A percentile compares a stretch with the other conserved stretches of the same genome.
Evolutionary conservation across 2,113 vertebrate genomes (phyloP).

Genomic region (Neogale vison): DNA sequence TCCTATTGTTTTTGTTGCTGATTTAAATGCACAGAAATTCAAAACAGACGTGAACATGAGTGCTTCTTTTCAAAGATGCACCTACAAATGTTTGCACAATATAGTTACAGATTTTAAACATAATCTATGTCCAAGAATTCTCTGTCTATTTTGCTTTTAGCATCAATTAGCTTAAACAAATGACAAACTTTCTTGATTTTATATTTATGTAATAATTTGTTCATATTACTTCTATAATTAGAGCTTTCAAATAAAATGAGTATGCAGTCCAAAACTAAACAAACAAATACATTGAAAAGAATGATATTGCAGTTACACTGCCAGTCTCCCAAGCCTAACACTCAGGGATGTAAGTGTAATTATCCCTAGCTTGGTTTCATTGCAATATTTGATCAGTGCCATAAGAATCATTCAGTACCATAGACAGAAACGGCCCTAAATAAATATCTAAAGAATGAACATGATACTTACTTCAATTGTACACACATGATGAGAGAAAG

Average conservation of each 20-base stretch:
- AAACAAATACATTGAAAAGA: background rate
- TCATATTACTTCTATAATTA: background rate
- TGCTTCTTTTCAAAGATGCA: background rate
- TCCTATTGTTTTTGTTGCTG: background rate
- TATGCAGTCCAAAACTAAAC: background rate
- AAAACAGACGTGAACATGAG: background rate
- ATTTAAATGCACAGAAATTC: background rate
- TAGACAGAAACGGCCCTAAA: conserved; percentile 29
- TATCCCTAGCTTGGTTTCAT: background rate
- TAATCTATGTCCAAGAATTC: background rate
- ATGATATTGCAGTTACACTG: background rate
- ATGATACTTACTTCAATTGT: background rate
- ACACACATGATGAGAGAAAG: background rate
- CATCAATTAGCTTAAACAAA: conserved; percentile 21
- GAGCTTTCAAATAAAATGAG: background rate
- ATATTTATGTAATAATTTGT: background rate
- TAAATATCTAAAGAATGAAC: background rate
- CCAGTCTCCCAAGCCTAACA: background rate
- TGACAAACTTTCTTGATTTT: background rate
- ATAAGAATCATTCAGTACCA: conserved; percentile 23
- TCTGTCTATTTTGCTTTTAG: conserved; percentile 4
- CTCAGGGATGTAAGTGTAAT: background rate
- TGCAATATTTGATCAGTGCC: background rate
- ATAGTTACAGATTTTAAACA: background rate
- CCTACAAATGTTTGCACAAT: background rate